Conservation (phyloP, 2,113 vertebrate genomes). For the Tyto alba region DNA sequence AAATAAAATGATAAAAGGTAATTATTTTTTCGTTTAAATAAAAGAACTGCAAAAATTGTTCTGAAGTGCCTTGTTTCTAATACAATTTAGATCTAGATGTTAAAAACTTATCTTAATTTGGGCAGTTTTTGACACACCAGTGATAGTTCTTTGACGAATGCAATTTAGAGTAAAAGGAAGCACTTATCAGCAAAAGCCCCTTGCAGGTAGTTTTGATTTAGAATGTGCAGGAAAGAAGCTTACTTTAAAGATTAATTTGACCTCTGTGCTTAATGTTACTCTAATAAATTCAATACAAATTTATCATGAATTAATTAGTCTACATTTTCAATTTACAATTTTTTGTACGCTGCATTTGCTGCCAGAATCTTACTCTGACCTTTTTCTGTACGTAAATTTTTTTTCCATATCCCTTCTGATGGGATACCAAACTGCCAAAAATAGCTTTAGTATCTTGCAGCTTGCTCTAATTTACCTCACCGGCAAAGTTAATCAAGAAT, state of each 20-base stretch:
- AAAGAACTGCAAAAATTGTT: neutral
- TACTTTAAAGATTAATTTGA: too few relatives aligned
- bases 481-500: neutral
- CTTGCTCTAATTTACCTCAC: neutral
- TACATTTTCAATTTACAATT: neutral
- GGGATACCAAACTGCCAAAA: neutral
- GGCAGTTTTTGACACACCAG: neutral
- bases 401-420: neutral
- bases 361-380: neutral
- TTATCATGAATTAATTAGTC: neutral
- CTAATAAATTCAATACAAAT: neutral
- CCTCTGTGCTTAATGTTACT: too few relatives aligned
- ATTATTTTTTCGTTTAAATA: neutral
- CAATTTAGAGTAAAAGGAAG: neutral
- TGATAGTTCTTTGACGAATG: neutral
- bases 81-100: neutral
- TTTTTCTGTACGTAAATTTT: neutral
- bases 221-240: neutral
- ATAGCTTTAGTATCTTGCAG: neutral
- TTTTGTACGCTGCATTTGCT: neutral
- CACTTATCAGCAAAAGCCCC: neutral
- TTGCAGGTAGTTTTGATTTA: neutral
- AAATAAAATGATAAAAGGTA: neutral
- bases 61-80: neutral
- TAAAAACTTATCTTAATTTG: neutral